These are phyloP conservation scores for Turritopsis dohrnii DNA, from an alignment of 30 jellyfish, hydroid and myxozoan species.

Conservation along the genomic window DNA sequence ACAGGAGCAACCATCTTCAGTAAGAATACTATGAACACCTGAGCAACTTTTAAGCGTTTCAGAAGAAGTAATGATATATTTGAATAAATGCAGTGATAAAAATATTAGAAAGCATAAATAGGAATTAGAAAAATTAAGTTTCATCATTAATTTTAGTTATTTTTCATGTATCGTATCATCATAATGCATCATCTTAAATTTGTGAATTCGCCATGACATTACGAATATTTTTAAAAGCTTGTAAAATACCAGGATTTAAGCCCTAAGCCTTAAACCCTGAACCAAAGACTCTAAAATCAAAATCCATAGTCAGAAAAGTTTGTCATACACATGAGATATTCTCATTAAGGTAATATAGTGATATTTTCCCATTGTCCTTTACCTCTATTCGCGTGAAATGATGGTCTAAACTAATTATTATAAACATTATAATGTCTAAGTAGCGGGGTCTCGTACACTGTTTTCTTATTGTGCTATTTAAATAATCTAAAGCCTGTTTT, in stretches of 20 bases:
- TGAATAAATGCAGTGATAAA: not conserved
- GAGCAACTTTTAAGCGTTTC: not conserved
- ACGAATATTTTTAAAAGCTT: not conserved
- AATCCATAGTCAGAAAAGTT: no score
- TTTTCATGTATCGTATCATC: not conserved
- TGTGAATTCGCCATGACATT: not conserved
- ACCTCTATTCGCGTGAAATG: no score
- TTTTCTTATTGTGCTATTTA: not conserved
- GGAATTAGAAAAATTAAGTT: not conserved
- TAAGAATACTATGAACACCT: not conserved
- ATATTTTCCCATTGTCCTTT: no score
- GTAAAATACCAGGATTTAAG: not conserved
- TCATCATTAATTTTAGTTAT: not conserved
- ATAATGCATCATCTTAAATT: not conserved
- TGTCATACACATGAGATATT: no score
- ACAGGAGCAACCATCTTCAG: not conserved
- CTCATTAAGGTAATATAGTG: no score
- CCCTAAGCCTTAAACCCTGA: not conserved
- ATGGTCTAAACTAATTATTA: no score
- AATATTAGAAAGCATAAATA: not conserved
- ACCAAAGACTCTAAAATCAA: not conserved
- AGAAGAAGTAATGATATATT: not conserved
- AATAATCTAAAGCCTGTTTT: not conserved
- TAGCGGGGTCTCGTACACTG: not conserved
- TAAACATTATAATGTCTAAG: not conserved